Conservation (phyloP, 2,113 vertebrate species). For the Ranitomeya variabilis region DNA sequence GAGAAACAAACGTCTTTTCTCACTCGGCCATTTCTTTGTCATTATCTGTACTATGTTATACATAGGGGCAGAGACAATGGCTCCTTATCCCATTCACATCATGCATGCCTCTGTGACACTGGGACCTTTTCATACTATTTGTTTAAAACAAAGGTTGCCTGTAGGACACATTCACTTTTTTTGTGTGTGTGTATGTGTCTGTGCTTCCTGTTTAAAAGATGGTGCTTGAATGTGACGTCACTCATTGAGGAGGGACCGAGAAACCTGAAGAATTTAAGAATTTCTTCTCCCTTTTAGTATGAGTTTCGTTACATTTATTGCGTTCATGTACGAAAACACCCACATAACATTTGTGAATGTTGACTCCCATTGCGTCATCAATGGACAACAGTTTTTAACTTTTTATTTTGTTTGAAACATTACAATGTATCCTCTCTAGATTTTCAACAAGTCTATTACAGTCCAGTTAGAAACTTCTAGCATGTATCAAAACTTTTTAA, state of each 20-base stretch:
- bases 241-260: not conserved
- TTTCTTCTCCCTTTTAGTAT: not conserved
- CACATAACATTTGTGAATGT: too few relatives aligned
- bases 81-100: slow-evolving; percentile 36
- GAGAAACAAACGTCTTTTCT: slow-evolving; percentile 38
- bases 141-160: slow-evolving; percentile 35
- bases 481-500: not conserved
- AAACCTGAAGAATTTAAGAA: not conserved
- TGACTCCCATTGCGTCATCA: too few relatives aligned
- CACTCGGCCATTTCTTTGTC: slow-evolving; percentile 24
- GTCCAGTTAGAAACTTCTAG: not conserved
- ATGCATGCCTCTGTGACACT: slow-evolving; percentile 29
- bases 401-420: too few relatives aligned
- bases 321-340: too few relatives aligned
- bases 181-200: not conserved
- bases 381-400: too few relatives aligned
- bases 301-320: too few relatives aligned
- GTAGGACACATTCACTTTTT: slow-evolving; percentile 19
- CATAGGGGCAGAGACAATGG: not conserved
- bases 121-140: slow-evolving; percentile 18
- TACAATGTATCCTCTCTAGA: not conserved
- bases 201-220: slow-evolving; percentile 6
- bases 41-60: slow-evolving; percentile 42
- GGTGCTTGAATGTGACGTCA: not conserved
- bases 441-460: not conserved